Percentiles rank a stretch among this genome's conserved stretches.
Conservation (phyloP, 2,113 vertebrate genomes). For the Alosa alosa region DNA sequence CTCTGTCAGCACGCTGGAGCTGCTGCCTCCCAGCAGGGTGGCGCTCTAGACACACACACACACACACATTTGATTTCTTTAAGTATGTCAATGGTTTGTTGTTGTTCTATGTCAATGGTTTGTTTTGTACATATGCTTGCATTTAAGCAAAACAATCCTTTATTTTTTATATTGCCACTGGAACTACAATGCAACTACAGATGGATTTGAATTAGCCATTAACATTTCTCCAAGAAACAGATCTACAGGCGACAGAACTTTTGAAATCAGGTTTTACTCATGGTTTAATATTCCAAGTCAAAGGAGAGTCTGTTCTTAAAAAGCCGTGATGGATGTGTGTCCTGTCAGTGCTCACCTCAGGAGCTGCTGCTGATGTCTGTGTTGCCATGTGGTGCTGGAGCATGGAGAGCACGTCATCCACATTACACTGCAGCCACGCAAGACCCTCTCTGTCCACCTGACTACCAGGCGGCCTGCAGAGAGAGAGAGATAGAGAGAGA, state of each 20-base stretch:
- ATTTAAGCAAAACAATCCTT: background rate
- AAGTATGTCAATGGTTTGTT: no score
- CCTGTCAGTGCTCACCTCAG: slow-evolving; percentile 66
- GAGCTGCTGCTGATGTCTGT: slow-evolving; percentile 60
- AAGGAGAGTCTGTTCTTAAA: background rate
- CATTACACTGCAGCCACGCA: slow-evolving; percentile 74
- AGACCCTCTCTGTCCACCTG: slow-evolving; percentile 76
- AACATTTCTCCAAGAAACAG: background rate
- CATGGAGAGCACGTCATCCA: slow-evolving; percentile 80
- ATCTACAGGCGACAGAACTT: background rate
- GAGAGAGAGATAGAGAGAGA: background rate
- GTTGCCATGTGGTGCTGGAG: slow-evolving; percentile 69
- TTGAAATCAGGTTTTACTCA: background rate
- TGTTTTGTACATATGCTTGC: no score
- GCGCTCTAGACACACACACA: slow-evolving; percentile 58
- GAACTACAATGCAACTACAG: background rate
- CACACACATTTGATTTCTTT: background rate
- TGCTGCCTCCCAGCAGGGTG: slow-evolving; percentile 60
- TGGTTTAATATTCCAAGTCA: background rate
- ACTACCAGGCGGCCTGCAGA: slow-evolving; percentile 75
- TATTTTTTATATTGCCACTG: background rate
- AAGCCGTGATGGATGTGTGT: background rate
- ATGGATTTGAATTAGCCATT: background rate
- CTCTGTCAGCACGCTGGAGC: slow-evolving; percentile 78
- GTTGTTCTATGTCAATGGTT: background rate